Percentiles rank a stretch among this genome's conserved stretches.
These are phyloP conservation scores for Rotaria macrura DNA, from an alignment of 2,888 invertebrate genomes.

Conservation along the genomic window DNA sequence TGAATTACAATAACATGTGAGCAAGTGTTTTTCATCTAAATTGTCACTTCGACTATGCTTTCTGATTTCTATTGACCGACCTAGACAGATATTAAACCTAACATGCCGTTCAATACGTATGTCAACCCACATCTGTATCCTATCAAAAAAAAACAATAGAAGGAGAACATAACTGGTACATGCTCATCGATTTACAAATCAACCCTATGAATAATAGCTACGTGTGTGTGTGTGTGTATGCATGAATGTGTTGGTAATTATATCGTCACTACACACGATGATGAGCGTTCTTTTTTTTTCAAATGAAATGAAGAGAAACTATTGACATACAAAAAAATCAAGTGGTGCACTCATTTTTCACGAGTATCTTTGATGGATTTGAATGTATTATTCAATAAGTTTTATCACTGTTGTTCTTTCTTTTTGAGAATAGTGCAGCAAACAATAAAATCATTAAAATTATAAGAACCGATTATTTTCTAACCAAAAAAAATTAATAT, in stretches of 20 bases:
- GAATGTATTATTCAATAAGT: background rate
- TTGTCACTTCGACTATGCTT: background rate
- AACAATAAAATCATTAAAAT: background rate
- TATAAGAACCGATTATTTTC: background rate
- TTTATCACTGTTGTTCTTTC: background rate
- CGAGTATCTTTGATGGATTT: background rate
- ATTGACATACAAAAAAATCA: background rate
- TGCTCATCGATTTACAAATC: conserved; percentile 3
- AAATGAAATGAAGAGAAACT: background rate
- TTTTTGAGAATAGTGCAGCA: background rate
- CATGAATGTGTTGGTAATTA: background rate
- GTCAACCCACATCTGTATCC: background rate
- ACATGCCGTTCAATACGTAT: background rate
- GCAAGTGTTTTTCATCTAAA: background rate
- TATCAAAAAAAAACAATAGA: background rate
- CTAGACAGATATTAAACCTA: background rate
- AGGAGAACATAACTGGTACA: background rate
- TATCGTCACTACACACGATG: background rate
- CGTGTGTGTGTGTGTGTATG: background rate
- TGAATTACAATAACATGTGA: background rate
- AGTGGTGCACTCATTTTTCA: background rate
- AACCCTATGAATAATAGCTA: background rate
- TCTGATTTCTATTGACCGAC: background rate
- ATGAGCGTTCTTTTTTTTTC: background rate
- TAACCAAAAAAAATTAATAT: background rate